These are phyloP conservation scores for Gonocerus acuteangulatus DNA, from an alignment of 2,888 invertebrate genomes.

Conservation along the genomic window DNA sequence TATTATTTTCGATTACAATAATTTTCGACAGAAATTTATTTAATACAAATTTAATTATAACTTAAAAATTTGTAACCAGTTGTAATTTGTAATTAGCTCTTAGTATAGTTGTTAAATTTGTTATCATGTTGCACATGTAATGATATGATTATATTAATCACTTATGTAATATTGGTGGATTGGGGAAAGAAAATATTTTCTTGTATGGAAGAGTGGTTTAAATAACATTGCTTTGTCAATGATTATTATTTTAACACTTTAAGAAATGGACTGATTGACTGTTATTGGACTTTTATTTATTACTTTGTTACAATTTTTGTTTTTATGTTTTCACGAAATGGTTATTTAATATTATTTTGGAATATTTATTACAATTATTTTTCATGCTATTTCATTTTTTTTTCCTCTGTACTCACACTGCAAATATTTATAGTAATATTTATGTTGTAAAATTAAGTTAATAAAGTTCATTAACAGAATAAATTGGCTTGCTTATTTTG, in stretches of 20 bases:
- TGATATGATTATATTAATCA: conserved; percentile 51
- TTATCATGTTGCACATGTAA: conserved; percentile 50
- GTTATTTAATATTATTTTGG: not conserved
- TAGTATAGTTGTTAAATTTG: conserved; percentile 23
- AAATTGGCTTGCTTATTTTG: too few species aligned
- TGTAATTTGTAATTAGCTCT: conserved; percentile 20
- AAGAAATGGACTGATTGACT: conserved; percentile 38
- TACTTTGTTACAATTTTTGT: conserved; percentile 10
- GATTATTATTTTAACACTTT: conserved; percentile 37
- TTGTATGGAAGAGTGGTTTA: conserved; percentile 31
- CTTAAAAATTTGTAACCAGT: not conserved
- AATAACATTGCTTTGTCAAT: conserved; percentile 30
- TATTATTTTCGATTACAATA: too few species aligned
- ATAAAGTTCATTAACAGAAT: conserved; percentile 10
- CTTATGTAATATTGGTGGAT: conserved; percentile 42
- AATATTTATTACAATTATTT: not conserved
- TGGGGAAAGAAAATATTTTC: conserved; percentile 35
- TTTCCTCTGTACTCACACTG: not conserved
- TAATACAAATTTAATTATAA: not conserved
- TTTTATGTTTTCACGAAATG: not conserved
- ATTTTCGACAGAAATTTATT: not conserved
- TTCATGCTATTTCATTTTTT: not conserved
- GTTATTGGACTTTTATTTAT: conserved; percentile 34
- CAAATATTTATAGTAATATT: not conserved
- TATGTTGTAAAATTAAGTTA: conserved; percentile 10